Percentiles rank a stretch among this genome's conserved stretches.
Conservation (phyloP, 2,797 vertebrate species). For the Dendrocincla fuliginosa region DNA sequence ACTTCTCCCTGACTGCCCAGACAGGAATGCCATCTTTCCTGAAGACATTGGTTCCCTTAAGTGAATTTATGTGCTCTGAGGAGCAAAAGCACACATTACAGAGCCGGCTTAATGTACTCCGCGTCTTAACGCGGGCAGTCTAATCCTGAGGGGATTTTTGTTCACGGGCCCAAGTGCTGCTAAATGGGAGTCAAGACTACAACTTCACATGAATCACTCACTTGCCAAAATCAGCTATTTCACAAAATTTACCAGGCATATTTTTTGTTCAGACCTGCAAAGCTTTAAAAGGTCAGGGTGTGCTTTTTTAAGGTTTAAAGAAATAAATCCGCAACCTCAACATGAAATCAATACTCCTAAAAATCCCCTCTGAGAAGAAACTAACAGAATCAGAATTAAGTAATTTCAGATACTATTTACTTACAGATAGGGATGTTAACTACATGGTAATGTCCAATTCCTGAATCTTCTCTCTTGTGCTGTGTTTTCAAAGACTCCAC, state of each 20-base stretch:
- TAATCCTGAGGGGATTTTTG: not conserved
- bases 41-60: not conserved
- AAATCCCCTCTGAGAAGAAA: not conserved
- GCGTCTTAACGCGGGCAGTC: not conserved
- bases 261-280: not conserved
- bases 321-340: not conserved
- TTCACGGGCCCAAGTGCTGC: not conserved
- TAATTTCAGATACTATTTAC: not conserved
- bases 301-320: not conserved
- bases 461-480: not conserved
- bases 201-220: not conserved
- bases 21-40: constrained; percentile 1
- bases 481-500: not conserved
- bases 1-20: not conserved
- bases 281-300: not conserved
- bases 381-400: not conserved
- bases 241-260: not conserved
- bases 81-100: not conserved
- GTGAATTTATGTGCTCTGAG: not conserved
- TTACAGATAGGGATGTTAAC: not conserved
- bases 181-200: not conserved
- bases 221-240: not conserved
- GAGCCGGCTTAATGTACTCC: not conserved
- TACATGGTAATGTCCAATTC: not conserved
- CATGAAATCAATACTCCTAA: not conserved